Evolutionary conservation across 2,113 vertebrate genomes (phyloP).

Genomic region (Montifringilla adamsi): DNA sequence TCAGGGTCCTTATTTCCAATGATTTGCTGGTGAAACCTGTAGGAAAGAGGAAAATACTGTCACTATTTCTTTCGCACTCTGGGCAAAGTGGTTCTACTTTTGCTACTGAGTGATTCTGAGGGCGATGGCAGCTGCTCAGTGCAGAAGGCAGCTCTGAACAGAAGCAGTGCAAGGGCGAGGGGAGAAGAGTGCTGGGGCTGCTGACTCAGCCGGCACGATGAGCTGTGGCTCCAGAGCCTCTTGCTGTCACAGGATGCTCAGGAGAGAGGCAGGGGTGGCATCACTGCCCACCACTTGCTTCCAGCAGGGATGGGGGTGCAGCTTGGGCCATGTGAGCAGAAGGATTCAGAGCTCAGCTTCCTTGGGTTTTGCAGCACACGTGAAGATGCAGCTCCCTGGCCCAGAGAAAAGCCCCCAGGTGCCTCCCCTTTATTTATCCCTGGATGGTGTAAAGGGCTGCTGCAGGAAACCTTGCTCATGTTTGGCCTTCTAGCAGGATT

Average conservation of each 20-base stretch:
- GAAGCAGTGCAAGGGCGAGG: not conserved
- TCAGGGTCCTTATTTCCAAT: not conserved
- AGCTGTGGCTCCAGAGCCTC: not conserved
- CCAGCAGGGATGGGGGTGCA: not conserved
- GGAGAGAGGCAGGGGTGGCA: not conserved
- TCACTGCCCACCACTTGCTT: not conserved
- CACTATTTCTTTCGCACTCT: not conserved
- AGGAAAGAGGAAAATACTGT: not conserved
- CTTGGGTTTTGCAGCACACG: not conserved
- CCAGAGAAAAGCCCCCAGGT: not conserved
- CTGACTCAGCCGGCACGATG: not conserved
- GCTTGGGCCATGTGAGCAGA: not conserved
- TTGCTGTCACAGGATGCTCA: not conserved
- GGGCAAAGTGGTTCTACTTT: not conserved
- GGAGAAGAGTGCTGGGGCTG: not conserved
- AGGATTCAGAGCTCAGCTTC: not conserved
- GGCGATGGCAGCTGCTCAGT: not conserved
- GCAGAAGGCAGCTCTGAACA: not conserved
- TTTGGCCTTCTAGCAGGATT: not conserved
- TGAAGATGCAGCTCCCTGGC: not conserved
- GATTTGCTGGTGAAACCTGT: not conserved
- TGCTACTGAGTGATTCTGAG: not conserved
- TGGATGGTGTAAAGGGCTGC: not conserved
- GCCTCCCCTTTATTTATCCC: not conserved
- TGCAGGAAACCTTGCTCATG: not conserved